These are phyloP conservation scores for Synaphobranchus kaupii DNA, from an alignment of 2,797 vertebrate species.

Conservation along the genomic window DNA sequence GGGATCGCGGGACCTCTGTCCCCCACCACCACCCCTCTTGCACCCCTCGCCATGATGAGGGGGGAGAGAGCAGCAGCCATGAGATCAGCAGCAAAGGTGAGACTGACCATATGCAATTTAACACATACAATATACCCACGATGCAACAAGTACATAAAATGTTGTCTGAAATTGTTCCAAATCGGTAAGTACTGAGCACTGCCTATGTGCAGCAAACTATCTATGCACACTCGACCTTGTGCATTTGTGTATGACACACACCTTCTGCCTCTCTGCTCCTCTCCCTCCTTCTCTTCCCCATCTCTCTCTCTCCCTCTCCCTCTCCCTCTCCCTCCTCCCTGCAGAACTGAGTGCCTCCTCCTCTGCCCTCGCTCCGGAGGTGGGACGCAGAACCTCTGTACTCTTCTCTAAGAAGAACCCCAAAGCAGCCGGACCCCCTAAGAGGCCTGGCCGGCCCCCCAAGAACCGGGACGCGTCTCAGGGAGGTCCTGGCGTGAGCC, in stretches of 20 bases:
- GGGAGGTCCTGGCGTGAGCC: constrained; percentile 75
- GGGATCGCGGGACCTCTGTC: constrained; percentile 68
- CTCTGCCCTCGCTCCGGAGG: constrained; percentile 89
- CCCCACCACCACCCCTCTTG: constrained; percentile 71
- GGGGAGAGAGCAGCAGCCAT: constrained; percentile 97
- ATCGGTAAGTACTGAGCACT: background rate
- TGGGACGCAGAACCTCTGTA: constrained; percentile 94
- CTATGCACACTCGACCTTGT: background rate
- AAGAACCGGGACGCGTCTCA: constrained; percentile 90
- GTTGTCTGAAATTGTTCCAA: background rate
- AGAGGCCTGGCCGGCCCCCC: constrained; percentile 93
- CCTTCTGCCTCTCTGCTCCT: background rate
- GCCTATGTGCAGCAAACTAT: background rate
- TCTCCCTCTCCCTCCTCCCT: constrained; percentile 28
- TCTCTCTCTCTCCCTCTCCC: constrained; percentile 1
- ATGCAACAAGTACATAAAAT: background rate
- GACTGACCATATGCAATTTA: background rate
- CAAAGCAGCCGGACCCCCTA: constrained; percentile 91
- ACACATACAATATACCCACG: background rate
- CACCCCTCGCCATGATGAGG: constrained; percentile 88
- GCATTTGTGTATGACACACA: background rate
- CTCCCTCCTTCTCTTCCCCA: background rate
- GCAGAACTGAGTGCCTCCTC: constrained; percentile 86
- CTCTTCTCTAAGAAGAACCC: constrained; percentile 99
- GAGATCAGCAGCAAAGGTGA: constrained; percentile 93